Percentiles rank a stretch among this genome's conserved stretches.
These are phyloP conservation scores for Trichosurus vulpecula DNA, from an alignment of 2,797 vertebrate species.

Conservation along the genomic window DNA sequence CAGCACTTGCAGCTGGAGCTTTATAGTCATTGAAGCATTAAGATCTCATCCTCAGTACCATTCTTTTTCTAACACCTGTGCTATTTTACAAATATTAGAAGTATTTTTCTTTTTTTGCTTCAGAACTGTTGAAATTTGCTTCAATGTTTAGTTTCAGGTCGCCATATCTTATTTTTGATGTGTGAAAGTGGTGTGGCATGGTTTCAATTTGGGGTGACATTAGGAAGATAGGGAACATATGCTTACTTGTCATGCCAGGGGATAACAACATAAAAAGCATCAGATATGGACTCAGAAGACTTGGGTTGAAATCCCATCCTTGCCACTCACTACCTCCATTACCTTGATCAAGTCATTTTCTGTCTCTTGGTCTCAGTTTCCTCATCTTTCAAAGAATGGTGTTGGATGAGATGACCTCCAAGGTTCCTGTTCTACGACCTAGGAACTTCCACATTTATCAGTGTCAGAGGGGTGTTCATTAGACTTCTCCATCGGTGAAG, in stretches of 20 bases:
- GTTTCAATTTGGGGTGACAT: background rate
- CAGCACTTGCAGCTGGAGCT: constrained; percentile 13
- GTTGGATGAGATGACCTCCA: background rate
- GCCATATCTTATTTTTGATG: background rate
- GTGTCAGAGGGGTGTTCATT: background rate
- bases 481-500: constrained; percentile 33
- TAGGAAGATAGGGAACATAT: background rate
- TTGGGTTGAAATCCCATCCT: background rate
- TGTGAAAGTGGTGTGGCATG: background rate
- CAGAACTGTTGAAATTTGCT: constrained; percentile 4
- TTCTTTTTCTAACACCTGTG: background rate
- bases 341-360: background rate
- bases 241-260: background rate
- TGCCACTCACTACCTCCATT: background rate
- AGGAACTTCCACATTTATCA: constrained; percentile 25
- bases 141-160: constrained; percentile 16
- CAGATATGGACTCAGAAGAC: background rate
- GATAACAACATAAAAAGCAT: background rate
- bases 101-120: background rate
- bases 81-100: constrained; percentile 40
- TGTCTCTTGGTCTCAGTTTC: background rate
- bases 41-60: constrained; percentile 11
- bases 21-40: constrained; percentile 35
- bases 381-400: background rate
- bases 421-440: background rate